Evolutionary conservation across 2,888 invertebrate species (phyloP).

Genomic region (Cephonodes hylas): DNA sequence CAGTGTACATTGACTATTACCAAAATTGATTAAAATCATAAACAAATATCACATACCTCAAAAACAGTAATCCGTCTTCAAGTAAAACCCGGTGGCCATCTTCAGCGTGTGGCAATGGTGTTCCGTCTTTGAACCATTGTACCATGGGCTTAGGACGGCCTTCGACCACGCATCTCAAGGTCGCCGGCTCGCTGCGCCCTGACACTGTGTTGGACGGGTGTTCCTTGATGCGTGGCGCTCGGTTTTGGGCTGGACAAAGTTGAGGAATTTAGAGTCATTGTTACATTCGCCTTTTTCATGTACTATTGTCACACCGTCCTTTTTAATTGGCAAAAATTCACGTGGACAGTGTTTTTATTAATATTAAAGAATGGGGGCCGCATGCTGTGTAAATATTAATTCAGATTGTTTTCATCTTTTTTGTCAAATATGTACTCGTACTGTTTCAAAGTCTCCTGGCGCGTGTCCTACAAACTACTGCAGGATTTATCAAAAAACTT

Average conservation of each 20-base stretch:
- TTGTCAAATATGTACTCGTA: too few relatives aligned
- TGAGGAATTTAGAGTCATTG: background rate
- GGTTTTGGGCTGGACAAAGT: constrained; percentile 86
- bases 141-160: constrained; percentile 95
- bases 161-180: constrained; percentile 97
- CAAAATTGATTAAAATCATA: background rate
- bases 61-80: constrained; percentile 96
- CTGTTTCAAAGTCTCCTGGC: too few relatives aligned
- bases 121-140: constrained; percentile 96
- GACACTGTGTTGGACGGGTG: constrained; percentile 98
- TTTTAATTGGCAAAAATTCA: too few relatives aligned
- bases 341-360: too few relatives aligned
- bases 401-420: too few relatives aligned
- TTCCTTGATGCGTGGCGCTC: constrained; percentile 96
- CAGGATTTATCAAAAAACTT: too few relatives aligned
- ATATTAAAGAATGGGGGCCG: background rate
- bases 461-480: too few relatives aligned
- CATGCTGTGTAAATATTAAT: too few relatives aligned
- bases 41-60: too few relatives aligned
- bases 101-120: constrained; percentile 88
- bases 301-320: background rate
- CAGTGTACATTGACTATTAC: too few relatives aligned
- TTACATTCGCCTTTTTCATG: too few relatives aligned
- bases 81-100: constrained; percentile 94
- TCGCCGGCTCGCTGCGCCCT: constrained; percentile 97